Conservation (phyloP, 2,888 invertebrate genomes). For the Drosophila paramelanica region DNA sequence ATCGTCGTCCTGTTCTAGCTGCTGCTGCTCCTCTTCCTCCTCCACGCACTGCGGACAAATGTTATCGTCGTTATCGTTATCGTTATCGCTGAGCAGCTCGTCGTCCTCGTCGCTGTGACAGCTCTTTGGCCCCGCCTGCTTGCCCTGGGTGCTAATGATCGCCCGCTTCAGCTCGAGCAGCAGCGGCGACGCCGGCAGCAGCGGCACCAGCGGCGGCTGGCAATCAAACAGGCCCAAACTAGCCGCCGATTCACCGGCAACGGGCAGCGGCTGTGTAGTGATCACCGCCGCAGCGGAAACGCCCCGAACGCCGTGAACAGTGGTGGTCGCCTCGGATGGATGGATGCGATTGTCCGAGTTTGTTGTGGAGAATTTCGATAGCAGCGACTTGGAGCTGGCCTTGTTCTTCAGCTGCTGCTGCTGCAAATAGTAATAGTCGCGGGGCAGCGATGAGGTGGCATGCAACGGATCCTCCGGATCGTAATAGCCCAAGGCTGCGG, state of each 20-base stretch:
- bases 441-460: constrained; percentile 81
- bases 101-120: constrained; percentile 32
- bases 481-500: constrained; percentile 66
- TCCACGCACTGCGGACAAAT: constrained; percentile 65
- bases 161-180: constrained; percentile 81
- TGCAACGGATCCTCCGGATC: constrained; percentile 76
- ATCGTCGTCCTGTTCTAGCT: constrained; percentile 25
- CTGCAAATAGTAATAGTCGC: constrained; percentile 84
- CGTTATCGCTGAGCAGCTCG: constrained; percentile 26
- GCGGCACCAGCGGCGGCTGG: constrained; percentile 61
- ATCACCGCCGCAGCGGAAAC: constrained; percentile 68
- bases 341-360: constrained; percentile 83
- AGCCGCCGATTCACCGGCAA: constrained; percentile 45
- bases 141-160: constrained; percentile 66
- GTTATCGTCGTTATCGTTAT: constrained; percentile 15
- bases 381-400: constrained; percentile 77
- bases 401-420: constrained; percentile 83
- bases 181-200: constrained; percentile 67
- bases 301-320: constrained; percentile 62
- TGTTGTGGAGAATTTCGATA: constrained; percentile 82
- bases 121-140: constrained; percentile 5
- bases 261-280: constrained; percentile 75
- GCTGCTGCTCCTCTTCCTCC: constrained; percentile 36
- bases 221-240: constrained; percentile 75
- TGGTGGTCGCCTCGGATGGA: constrained; percentile 63